These are phyloP conservation scores for Cyclura pinguis DNA, from an alignment of 2,797 vertebrate species.

Conservation along the genomic window DNA sequence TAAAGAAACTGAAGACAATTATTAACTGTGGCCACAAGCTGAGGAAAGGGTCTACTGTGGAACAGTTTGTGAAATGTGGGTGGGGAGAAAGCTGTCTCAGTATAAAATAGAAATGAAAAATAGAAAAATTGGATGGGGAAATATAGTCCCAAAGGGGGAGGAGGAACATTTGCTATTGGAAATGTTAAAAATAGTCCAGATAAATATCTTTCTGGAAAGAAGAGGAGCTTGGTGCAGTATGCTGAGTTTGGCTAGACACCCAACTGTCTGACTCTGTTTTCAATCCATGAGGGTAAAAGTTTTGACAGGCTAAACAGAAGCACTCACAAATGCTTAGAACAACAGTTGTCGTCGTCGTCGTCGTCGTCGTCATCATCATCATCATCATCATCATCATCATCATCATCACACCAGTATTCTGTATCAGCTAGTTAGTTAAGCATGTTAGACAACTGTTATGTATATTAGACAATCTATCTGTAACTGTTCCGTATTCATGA, in stretches of 20 bases:
- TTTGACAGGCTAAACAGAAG: too few relatives aligned
- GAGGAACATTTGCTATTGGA: not conserved
- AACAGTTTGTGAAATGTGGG: not conserved
- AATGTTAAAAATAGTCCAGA: constrained; percentile 32
- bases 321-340: too few relatives aligned
- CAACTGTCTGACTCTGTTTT: not conserved
- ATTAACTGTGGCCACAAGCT: too few relatives aligned
- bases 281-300: not conserved
- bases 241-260: not conserved
- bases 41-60: not conserved
- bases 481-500: not conserved
- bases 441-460: too few relatives aligned
- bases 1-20: not conserved
- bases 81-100: not conserved
- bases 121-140: not conserved
- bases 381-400: too few relatives aligned
- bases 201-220: constrained; percentile 5
- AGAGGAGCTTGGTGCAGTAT: not conserved
- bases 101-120: not conserved
- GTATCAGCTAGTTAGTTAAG: too few relatives aligned
- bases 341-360: too few relatives aligned
- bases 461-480: not conserved
- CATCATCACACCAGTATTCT: too few relatives aligned
- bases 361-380: too few relatives aligned
- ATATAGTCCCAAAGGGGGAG: constrained; percentile 4